Evolutionary conservation across 2,797 vertebrate species (phyloP).

Genomic region (Saxicola maurus): DNA sequence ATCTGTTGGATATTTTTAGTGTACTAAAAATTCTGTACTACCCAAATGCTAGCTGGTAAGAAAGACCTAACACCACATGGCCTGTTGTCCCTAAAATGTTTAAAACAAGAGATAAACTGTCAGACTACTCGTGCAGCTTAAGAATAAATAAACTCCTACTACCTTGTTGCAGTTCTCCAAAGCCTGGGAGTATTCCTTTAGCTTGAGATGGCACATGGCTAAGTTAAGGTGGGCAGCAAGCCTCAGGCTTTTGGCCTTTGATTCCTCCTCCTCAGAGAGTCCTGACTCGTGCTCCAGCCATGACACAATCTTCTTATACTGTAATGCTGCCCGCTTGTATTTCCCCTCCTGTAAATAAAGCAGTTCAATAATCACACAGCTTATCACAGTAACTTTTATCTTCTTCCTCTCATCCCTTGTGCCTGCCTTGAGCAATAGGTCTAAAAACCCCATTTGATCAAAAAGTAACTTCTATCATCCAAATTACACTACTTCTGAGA

Average conservation of each 20-base stretch:
- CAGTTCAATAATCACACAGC: neutral
- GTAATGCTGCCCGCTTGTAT: conserved; percentile 87
- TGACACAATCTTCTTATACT: conserved; percentile 93
- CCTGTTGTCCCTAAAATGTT: neutral
- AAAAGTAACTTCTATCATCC: neutral
- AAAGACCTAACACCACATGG: neutral
- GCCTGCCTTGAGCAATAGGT: neutral
- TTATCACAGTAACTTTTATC: neutral
- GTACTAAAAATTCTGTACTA: neutral
- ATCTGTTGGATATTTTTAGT: neutral
- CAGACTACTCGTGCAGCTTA: neutral
- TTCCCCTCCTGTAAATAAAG: conserved; percentile 81
- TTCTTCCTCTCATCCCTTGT: neutral
- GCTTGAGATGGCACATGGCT: conserved; percentile 93
- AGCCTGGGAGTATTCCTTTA: conserved; percentile 83
- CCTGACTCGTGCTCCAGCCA: conserved; percentile 91
- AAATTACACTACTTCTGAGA: neutral
- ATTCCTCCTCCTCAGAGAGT: conserved; percentile 79
- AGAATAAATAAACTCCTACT: neutral
- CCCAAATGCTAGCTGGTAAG: neutral
- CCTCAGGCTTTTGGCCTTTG: conserved; percentile 79
- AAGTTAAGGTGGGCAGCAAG: conserved; percentile 93
- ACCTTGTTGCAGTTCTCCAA: conserved; percentile 95
- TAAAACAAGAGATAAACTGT: neutral
- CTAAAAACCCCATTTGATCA: neutral